phyloP scores from a whole-genome alignment of 2,113 vertebrate species.

The Seriola rivoliana region DNA sequence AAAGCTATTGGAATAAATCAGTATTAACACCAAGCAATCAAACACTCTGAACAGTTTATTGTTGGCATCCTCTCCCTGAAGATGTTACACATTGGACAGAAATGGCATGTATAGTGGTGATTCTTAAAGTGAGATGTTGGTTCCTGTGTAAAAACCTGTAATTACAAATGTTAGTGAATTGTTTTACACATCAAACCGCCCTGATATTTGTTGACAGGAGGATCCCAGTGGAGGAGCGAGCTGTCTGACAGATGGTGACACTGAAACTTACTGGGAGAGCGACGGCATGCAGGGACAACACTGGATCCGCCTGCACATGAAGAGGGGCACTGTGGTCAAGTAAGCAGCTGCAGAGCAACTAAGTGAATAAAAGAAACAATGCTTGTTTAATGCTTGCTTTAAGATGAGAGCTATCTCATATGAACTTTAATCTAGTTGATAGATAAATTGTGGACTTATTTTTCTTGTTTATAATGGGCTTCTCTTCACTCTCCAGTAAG shows the following conservation, averaged over 20 bases:
- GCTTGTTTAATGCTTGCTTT: no score
- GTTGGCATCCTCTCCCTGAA: background rate
- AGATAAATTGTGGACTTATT: background rate
- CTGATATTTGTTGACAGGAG: slow-evolving; percentile 82
- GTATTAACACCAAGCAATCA: background rate
- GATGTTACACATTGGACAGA: background rate
- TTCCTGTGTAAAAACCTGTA: background rate
- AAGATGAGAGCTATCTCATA: no score
- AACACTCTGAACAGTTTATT: background rate
- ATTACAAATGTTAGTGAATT: background rate
- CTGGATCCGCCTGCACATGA: slow-evolving; percentile 99
- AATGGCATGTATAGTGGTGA: background rate
- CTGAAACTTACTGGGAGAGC: slow-evolving; percentile 97
- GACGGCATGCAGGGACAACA: slow-evolving; percentile 98
- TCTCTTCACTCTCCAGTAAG: slow-evolving; percentile 80
- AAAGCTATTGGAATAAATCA: background rate
- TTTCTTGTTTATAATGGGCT: background rate
- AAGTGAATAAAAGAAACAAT: background rate
- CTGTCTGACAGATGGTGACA: slow-evolving; percentile 93
- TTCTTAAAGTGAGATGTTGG: background rate
- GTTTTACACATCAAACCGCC: background rate
- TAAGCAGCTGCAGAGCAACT: slow-evolving; percentile 73
- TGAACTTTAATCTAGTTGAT: background rate
- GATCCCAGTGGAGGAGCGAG: slow-evolving; percentile 90
- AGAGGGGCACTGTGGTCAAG: slow-evolving; percentile 97